Evolutionary conservation across 2,888 invertebrate species (phyloP).

Genomic region (Piscicola geometra): DNA sequence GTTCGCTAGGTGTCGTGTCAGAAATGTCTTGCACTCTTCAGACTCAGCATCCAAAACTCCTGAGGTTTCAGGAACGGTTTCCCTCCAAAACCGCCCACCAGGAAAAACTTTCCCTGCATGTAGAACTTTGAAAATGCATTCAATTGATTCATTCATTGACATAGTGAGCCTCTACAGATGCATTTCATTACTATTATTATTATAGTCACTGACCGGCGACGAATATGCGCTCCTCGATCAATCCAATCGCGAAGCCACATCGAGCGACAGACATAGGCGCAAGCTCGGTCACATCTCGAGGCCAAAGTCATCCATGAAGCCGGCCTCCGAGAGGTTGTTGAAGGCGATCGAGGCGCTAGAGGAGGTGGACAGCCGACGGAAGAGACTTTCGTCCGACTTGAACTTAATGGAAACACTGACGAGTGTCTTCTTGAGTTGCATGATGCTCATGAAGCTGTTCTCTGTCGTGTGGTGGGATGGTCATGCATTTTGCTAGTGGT

Average conservation of each 20-base stretch:
- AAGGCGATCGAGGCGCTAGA: not conserved
- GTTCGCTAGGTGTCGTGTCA: too few relatives aligned
- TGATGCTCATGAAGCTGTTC: conserved; percentile 60
- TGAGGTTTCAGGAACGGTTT: too few relatives aligned
- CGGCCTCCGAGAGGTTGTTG: conserved; percentile 4
- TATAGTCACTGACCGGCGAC: conserved; percentile 75
- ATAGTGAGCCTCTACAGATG: too few relatives aligned
- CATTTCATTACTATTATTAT: too few relatives aligned
- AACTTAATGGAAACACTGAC: conserved; percentile 61
- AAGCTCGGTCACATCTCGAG: conserved; percentile 35
- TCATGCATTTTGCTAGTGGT: too few relatives aligned
- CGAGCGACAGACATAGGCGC: conserved; percentile 64
- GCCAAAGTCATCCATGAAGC: not conserved
- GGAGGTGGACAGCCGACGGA: conserved; percentile 41
- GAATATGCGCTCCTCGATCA: conserved; percentile 67
- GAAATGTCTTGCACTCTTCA: too few relatives aligned
- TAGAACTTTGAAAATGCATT: too few relatives aligned
- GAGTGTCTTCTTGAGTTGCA: conserved; percentile 64
- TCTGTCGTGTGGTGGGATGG: too few relatives aligned
- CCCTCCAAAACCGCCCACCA: too few relatives aligned
- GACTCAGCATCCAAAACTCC: too few relatives aligned
- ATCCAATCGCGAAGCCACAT: conserved; percentile 72
- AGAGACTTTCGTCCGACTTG: conserved; percentile 39
- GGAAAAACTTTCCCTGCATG: too few relatives aligned
- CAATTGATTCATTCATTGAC: too few relatives aligned